Base-by-base conservation (phyloP, 1,140 invertebrate species). In the Diorhabda sublineata region DNA sequence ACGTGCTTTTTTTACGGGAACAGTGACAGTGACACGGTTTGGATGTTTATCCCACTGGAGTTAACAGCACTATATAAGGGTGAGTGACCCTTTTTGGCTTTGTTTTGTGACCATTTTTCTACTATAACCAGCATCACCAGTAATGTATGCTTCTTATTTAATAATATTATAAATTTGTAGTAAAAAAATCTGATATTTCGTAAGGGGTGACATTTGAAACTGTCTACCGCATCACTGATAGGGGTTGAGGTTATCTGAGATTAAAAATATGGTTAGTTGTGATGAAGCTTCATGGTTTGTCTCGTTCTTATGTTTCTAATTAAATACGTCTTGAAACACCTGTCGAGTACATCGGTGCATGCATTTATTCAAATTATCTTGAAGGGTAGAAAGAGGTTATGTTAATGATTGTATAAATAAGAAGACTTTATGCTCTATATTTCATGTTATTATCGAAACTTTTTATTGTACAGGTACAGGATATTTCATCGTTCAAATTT, bases 1-100 rank as follows among this genome's bases (percentile, higher is more conserved):
- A 67, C 65, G 65, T 67, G 65, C 8, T 44, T 59, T 67, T 62
- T 67, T 67, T 66, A 66, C 65, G 65, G 45, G 58, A 45, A 7
- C 41, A 58, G 65, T 11, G 65, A 58, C 44, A 42, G 56, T 65
- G 47, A 9, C 42, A 8, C 3, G n/a, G 5, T 56, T 7, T 57
- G 47, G 63, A 64, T 64, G 63, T 64, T 41, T 57, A 8, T 42
- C 47, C 8, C 4, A 3, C 6, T n/a, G 45, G 11, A 42, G 41
- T 9, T 45, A 7, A n/a, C 45, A 6, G 63, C 45, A 26, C 26
- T 56, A 56, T 57, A 44, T 43, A 45, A 45, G 65, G 65, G 65
- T 67, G 65, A 67, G 65, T 67, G 62, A 66, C 65, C 42, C 57
- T 43, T 43, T 42, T 67, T 56, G n/a, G 43, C 65, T 43, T 45